Evolutionary conservation across 2,888 invertebrate genomes (phyloP).

Genomic region (Phyto melanocephala): DNA sequence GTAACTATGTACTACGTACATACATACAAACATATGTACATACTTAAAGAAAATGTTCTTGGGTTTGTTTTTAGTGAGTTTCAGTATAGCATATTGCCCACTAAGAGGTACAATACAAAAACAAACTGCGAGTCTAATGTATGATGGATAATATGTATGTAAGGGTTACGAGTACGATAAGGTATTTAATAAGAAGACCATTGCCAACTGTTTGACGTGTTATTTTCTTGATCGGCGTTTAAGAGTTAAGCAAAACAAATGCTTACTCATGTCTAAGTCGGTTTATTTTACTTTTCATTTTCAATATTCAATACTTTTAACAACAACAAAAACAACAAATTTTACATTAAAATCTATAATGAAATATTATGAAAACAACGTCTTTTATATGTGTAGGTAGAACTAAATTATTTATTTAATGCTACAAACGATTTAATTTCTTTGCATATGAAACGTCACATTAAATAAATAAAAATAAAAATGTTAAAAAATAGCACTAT

Average conservation of each 20-base stretch:
- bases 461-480: slow-evolving; percentile 59
- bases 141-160: too few relatives aligned
- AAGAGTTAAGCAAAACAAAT: slow-evolving; percentile 29
- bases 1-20: too few relatives aligned
- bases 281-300: too few relatives aligned
- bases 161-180: not conserved
- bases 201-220: slow-evolving; percentile 54
- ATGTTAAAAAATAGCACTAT: not conserved
- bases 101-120: slow-evolving; percentile 14
- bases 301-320: slow-evolving; percentile 16
- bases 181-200: slow-evolving; percentile 43
- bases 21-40: too few relatives aligned
- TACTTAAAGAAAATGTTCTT: slow-evolving; percentile 9
- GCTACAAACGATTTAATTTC: slow-evolving; percentile 73
- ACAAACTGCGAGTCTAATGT: slow-evolving; percentile 2
- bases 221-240: slow-evolving; percentile 20
- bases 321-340: slow-evolving; percentile 30
- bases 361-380: too few relatives aligned
- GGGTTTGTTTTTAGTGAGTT: slow-evolving; percentile 1
- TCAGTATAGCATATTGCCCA: slow-evolving; percentile 33
- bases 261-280: not conserved
- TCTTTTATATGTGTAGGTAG: slow-evolving; percentile 6
- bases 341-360: slow-evolving; percentile 5
- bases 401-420: slow-evolving; percentile 70
- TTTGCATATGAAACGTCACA: slow-evolving; percentile 63